Evolutionary conservation across 2,113 vertebrate species (phyloP).

Genomic region (Hippoglossus stenolepis): DNA sequence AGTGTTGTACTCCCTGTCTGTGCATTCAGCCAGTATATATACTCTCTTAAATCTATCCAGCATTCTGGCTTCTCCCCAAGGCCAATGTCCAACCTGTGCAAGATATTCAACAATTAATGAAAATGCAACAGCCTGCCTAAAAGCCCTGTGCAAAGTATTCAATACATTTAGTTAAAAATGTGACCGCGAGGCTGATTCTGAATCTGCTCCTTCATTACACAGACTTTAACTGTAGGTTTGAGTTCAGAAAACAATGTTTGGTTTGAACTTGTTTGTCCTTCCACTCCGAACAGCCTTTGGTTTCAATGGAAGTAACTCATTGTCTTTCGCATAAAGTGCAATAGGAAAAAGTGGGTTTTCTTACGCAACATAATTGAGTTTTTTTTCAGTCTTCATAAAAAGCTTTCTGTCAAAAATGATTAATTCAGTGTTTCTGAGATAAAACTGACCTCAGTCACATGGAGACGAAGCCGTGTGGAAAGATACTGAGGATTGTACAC

Average conservation of each 20-base stretch:
- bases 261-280: neutral
- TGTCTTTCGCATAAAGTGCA: neutral
- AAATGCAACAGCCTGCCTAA: neutral
- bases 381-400: neutral
- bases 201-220: neutral
- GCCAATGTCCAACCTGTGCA: neutral
- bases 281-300: neutral
- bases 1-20: neutral
- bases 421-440: neutral
- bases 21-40: slow-evolving; percentile 2
- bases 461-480: neutral
- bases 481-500: neutral
- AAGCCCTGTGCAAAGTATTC: neutral
- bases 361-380: neutral
- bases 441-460: neutral
- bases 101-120: neutral
- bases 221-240: neutral
- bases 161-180: neutral
- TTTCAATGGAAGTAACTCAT: too few species aligned
- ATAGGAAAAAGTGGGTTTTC: neutral
- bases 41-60: neutral
- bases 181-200: neutral
- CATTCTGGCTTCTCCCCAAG: neutral
- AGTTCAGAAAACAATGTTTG: neutral
- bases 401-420: neutral